Conservation (phyloP, 1,140 invertebrate species). For the Zelostemma sp. region DNA sequence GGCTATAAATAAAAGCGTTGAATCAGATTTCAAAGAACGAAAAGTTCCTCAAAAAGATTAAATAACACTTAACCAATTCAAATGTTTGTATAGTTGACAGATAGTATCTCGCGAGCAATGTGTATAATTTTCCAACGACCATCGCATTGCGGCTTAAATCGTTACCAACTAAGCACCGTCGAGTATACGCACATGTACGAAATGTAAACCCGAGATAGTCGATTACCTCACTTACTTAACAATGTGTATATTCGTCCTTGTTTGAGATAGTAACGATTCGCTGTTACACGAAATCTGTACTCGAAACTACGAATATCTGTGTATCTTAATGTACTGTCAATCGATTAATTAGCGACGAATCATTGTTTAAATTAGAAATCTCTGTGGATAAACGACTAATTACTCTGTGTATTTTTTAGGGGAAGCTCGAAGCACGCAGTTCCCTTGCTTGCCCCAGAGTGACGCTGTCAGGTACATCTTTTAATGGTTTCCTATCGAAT, state of each 20-base stretch:
- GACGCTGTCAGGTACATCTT: slow-evolving; percentile 58
- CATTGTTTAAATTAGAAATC: too few relatives aligned
- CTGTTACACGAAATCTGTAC: background rate
- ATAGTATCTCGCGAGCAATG: background rate
- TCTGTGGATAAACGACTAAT: too few relatives aligned
- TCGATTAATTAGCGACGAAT: too few relatives aligned
- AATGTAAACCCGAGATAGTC: background rate
- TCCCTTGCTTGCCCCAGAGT: slow-evolving; percentile 45
- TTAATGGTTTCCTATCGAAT: slow-evolving; percentile 2
- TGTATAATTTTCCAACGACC: background rate
- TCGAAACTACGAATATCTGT: too few relatives aligned
- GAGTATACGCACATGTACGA: background rate
- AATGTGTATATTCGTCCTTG: background rate
- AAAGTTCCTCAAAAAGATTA: too few relatives aligned
- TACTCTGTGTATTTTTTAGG: slow-evolving; percentile 27
- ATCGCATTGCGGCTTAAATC: background rate
- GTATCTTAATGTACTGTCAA: too few relatives aligned
- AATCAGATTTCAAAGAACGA: too few relatives aligned
- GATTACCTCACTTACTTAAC: slow-evolving; percentile 2
- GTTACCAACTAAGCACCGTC: background rate
- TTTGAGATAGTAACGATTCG: background rate
- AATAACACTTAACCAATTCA: too few relatives aligned
- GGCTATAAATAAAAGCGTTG: too few relatives aligned
- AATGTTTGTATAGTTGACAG: background rate
- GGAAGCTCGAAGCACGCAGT: slow-evolving; percentile 50